Percentiles rank a stretch among this genome's conserved stretches.
Conservation (phyloP, 2,113 vertebrate genomes). For the Saccopteryx leptura region DNA sequence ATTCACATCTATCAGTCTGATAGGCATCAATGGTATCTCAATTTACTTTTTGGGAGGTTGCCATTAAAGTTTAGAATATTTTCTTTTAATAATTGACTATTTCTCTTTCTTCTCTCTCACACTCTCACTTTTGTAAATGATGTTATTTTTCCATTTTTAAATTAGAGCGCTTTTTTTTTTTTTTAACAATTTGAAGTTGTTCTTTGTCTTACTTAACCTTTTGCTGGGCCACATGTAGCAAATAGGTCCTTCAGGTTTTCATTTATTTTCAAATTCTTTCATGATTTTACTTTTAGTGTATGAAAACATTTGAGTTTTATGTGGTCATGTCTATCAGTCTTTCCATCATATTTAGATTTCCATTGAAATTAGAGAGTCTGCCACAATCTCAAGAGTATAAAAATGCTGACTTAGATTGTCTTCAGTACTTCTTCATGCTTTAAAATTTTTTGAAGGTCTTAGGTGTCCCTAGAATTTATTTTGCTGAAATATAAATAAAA, state of each 20-base stretch:
- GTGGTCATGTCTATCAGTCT: background rate
- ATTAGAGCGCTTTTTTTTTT: background rate
- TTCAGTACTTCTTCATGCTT: background rate
- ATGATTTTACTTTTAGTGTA: background rate
- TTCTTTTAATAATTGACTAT: background rate
- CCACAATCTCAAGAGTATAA: background rate
- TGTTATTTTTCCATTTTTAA: conserved; percentile 16
- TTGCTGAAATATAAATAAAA: background rate
- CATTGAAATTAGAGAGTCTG: background rate
- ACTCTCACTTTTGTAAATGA: background rate
- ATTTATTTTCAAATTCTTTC: background rate
- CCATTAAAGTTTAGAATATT: background rate
- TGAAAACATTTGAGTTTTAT: background rate
- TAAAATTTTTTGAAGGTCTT: background rate
- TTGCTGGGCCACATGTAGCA: background rate
- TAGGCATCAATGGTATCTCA: background rate
- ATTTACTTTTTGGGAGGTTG: background rate
- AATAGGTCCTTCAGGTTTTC: background rate
- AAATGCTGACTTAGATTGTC: background rate
- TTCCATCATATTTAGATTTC: background rate
- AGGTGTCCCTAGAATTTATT: background rate
- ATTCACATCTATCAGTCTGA: background rate
- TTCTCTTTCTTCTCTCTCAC: background rate
- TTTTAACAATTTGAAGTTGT: conserved; percentile 7
- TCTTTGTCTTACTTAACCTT: conserved; percentile 42